phyloP scores from a whole-genome alignment of 2,888 invertebrate species.

The Panopea generosa region DNA sequence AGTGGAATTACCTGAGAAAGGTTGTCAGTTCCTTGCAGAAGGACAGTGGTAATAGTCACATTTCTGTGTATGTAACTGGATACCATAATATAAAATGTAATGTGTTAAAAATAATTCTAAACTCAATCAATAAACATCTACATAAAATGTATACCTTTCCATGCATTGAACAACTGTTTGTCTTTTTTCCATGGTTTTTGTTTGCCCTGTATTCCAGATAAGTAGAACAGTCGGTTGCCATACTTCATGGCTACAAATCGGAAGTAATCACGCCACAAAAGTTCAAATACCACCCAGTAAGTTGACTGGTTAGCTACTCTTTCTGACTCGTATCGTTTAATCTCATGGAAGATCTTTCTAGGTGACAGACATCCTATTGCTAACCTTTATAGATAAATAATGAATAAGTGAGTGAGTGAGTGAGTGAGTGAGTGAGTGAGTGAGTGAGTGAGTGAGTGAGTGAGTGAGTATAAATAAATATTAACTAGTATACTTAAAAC shows the following conservation, averaged over 20 bases:
- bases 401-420: conserved; percentile 12
- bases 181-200: conserved; percentile 77
- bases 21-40: no score
- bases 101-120: no score
- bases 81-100: no score
- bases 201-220: conserved; percentile 72
- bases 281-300: conserved; percentile 82
- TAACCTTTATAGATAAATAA: conserved; percentile 75
- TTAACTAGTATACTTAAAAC: no score
- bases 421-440: conserved; percentile 21
- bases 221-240: conserved; percentile 76
- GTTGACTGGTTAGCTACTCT: conserved; percentile 79
- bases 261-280: conserved; percentile 82
- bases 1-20: no score
- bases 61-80: no score
- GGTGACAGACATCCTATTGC: conserved; percentile 80
- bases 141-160: no score
- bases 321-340: conserved; percentile 77
- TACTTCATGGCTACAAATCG: conserved; percentile 79
- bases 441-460: conserved; percentile 23
- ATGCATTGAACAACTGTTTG: conserved; percentile 74
- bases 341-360: conserved; percentile 77
- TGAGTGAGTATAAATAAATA: conserved; percentile 8
- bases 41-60: no score
- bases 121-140: no score